phyloP scores from a whole-genome alignment of 2,797 vertebrate genomes.

The Brachyrhaphis roseni region DNA sequence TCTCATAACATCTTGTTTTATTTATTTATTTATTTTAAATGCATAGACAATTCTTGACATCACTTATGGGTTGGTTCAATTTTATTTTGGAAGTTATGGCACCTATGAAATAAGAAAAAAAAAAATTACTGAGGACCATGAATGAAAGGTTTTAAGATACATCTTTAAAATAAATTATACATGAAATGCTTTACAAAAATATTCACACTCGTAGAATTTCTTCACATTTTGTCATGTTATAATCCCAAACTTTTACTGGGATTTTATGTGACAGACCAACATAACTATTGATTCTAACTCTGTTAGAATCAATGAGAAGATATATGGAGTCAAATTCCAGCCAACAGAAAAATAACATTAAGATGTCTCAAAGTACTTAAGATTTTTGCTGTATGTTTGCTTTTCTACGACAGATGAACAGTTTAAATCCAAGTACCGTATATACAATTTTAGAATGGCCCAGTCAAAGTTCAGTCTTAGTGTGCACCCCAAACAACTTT shows the following conservation, averaged over 20 bases:
- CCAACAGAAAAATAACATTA: no score
- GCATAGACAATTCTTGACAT: neutral
- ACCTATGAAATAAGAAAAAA: neutral
- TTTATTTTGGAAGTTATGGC: neutral
- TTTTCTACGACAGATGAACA: neutral
- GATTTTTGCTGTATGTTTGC: neutral
- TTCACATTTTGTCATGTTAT: neutral
- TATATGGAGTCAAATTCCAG: neutral
- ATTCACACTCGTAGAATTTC: neutral
- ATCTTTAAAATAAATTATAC: neutral
- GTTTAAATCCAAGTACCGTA: neutral
- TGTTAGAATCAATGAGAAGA: neutral
- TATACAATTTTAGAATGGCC: no score
- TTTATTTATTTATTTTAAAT: neutral
- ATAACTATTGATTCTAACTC: neutral
- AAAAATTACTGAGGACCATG: neutral
- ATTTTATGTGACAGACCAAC: neutral
- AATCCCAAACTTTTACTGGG: neutral
- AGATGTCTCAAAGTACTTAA: no score
- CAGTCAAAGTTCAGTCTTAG: neutral
- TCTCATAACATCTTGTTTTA: neutral
- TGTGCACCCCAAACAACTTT: neutral
- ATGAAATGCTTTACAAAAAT: neutral
- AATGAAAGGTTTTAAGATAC: neutral
- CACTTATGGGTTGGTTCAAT: neutral